Evolutionary conservation across 92 coral and sea anemone species (phyloP).

Genomic region (Parazoanthus darwini): DNA sequence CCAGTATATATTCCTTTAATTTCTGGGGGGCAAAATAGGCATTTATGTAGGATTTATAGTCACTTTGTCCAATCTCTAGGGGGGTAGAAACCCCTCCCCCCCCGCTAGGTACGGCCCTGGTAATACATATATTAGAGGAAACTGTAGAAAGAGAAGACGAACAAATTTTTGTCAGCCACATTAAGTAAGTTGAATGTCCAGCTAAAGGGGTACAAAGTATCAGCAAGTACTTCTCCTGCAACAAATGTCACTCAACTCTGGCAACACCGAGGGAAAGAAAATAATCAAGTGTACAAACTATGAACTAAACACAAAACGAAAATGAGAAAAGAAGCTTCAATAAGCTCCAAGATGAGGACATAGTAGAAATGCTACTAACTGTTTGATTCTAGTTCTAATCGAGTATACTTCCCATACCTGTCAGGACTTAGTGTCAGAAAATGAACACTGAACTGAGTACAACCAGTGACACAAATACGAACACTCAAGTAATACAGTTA

Average conservation of each 20-base stretch:
- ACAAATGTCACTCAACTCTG: background rate
- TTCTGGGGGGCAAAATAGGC: too few species aligned
- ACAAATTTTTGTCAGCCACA: slow-evolving; percentile 6
- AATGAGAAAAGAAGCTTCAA: background rate
- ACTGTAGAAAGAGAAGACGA: background rate
- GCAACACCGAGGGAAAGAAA: too few species aligned
- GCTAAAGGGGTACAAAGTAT: slow-evolving; percentile 7
- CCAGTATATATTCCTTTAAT: too few species aligned
- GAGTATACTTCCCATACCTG: too few species aligned
- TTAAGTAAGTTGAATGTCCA: background rate
- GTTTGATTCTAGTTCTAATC: background rate
- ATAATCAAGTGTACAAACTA: background rate
- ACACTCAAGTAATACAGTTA: too few species aligned
- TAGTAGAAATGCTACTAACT: background rate
- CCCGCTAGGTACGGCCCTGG: too few species aligned
- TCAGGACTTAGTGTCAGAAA: too few species aligned
- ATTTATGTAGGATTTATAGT: too few species aligned
- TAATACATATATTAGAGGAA: background rate
- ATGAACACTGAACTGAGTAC: too few species aligned
- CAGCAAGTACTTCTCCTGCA: slow-evolving; percentile 9
- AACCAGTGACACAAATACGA: too few species aligned
- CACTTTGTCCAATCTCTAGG: too few species aligned
- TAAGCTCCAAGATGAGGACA: slow-evolving; percentile 3
- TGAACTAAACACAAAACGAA: background rate
- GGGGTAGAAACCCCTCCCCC: too few species aligned